Evolutionary conservation across 1,140 invertebrate genomes (phyloP).

Genomic region (Chymomyza costata): DNA sequence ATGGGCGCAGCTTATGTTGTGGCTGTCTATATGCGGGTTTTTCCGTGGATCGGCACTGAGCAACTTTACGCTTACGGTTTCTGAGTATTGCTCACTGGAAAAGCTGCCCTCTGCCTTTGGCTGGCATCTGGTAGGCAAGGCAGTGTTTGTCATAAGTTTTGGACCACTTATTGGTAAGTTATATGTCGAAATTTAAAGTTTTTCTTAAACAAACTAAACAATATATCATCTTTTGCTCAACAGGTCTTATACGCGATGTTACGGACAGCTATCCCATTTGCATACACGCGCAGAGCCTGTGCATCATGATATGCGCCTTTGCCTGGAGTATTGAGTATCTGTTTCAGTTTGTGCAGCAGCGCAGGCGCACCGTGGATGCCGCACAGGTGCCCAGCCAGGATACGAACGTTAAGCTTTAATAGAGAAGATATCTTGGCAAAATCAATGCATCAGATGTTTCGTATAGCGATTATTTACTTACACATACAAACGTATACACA

Average conservation of each 20-base stretch:
- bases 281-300: constrained; percentile 82
- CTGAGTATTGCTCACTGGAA: constrained; percentile 83
- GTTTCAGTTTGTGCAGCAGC: constrained; percentile 58
- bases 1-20: constrained; percentile 80
- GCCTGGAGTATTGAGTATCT: constrained; percentile 83
- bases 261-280: constrained; percentile 82
- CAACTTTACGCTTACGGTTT: constrained; percentile 84
- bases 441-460: no score
- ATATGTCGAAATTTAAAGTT: background rate
- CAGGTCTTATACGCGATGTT: constrained; percentile 83
- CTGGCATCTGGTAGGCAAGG: constrained; percentile 85
- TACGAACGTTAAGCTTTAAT: constrained; percentile 51
- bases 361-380: constrained; percentile 52
- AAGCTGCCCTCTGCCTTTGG: constrained; percentile 85
- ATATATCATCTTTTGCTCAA: constrained; percentile 21
- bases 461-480: no score
- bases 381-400: constrained; percentile 39
- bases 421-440: no score
- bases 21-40: constrained; percentile 83
- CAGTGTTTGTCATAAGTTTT: constrained; percentile 81
- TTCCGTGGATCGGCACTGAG: constrained; percentile 83
- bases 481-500: no score
- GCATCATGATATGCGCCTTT: constrained; percentile 81
- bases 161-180: constrained; percentile 83
- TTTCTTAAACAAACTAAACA: no score